These are phyloP conservation scores for Brachyopa scutellaris DNA, from an alignment of 2,888 invertebrate genomes.

Conservation along the genomic window DNA sequence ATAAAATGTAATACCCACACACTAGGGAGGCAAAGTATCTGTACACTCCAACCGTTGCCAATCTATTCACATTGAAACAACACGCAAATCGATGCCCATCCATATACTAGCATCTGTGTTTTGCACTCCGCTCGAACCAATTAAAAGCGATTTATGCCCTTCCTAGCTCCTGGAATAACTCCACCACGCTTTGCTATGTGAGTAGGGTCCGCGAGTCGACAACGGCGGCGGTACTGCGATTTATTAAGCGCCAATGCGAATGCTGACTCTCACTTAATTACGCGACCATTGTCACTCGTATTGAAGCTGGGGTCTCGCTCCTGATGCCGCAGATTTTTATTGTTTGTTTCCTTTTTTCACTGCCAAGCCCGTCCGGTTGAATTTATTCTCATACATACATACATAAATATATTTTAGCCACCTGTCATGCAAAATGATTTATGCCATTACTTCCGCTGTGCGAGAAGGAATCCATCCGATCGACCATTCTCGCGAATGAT, in stretches of 20 bases:
- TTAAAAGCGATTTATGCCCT: constrained; percentile 65
- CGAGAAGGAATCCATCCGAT: constrained; percentile 29
- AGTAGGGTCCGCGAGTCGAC: neutral
- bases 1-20: constrained; percentile 44
- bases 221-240: constrained; percentile 19
- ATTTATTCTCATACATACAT: constrained; percentile 33
- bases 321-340: constrained; percentile 12
- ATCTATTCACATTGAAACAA: constrained; percentile 9
- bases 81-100: constrained; percentile 50
- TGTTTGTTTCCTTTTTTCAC: neutral
- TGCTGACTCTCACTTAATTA: constrained; percentile 70
- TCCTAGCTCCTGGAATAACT: neutral
- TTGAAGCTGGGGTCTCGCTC: constrained; percentile 33
- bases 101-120: constrained; percentile 28
- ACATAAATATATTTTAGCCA: constrained; percentile 53
- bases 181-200: constrained; percentile 6
- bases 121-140: constrained; percentile 44
- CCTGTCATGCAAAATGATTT: constrained; percentile 66
- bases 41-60: neutral
- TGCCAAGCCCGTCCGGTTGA: constrained; percentile 16
- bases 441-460: constrained; percentile 24
- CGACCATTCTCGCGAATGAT: constrained; percentile 45
- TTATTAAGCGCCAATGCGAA: constrained; percentile 66
- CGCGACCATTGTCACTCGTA: constrained; percentile 69
- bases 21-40: neutral